Conservation (phyloP, 1,140 invertebrate species). For the Platorchestia sp. region DNA sequence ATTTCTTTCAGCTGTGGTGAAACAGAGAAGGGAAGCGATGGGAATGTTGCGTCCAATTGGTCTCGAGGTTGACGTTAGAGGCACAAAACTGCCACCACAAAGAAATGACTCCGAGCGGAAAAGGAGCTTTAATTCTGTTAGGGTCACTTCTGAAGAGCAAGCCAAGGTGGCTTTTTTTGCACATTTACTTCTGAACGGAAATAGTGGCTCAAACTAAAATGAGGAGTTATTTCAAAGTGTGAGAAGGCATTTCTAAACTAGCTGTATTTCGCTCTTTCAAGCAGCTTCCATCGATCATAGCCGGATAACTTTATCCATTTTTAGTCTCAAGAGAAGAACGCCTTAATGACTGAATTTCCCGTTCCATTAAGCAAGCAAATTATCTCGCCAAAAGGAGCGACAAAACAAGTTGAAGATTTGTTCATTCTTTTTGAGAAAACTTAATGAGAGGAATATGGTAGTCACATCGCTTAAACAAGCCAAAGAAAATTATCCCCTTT, state of each 20-base stretch:
- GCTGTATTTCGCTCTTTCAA: background rate
- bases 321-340: background rate
- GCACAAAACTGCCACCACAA: background rate
- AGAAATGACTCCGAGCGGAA: background rate
- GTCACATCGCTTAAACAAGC: background rate
- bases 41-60: constrained; percentile 16
- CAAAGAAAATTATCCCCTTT: background rate
- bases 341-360: background rate
- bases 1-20: constrained; percentile 30
- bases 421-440: background rate
- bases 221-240: background rate
- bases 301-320: background rate
- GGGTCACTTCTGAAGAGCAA: background rate
- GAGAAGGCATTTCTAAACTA: background rate
- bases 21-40: background rate
- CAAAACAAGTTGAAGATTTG: background rate
- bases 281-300: background rate
- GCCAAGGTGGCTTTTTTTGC: background rate
- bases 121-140: background rate
- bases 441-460: background rate
- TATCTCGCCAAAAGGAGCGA: background rate
- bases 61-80: background rate
- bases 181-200: background rate
- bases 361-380: constrained; percentile 1
- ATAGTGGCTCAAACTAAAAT: background rate